phyloP scores from a whole-genome alignment of 1,140 invertebrate genomes.

The Leptopilina clavipes region DNA sequence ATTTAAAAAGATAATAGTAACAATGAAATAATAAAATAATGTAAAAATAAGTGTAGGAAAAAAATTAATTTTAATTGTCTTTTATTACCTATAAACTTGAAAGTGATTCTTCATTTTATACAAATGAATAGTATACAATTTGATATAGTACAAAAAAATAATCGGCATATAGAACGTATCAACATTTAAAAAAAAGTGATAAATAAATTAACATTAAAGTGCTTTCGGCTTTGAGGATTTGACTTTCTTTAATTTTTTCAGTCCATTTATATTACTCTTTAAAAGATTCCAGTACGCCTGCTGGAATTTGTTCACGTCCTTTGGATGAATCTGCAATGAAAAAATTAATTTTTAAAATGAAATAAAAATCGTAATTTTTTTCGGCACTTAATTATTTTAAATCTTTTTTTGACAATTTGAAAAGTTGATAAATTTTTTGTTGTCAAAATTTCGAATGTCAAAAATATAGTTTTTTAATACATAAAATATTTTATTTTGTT shows the following conservation, averaged over 20 bases:
- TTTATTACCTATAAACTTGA: slow-evolving; percentile 19
- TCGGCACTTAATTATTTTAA: no score
- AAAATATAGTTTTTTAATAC: no score
- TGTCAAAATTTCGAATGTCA: no score
- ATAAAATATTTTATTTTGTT: no score
- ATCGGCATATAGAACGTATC: slow-evolving; percentile 24
- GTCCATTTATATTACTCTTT: slow-evolving; percentile 89
- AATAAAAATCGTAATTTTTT: no score
- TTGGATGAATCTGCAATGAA: slow-evolving; percentile 79
- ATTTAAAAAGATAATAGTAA: no score
- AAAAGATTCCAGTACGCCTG: slow-evolving; percentile 88
- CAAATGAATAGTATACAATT: slow-evolving; percentile 11
- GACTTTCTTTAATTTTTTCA: slow-evolving; percentile 89
- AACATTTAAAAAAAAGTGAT: slow-evolving; percentile 25
- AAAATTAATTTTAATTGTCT: background rate
- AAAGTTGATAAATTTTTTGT: no score
- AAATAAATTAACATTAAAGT: slow-evolving; percentile 65
- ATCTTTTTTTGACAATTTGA: no score
- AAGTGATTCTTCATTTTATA: slow-evolving; percentile 4
- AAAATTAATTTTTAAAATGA: slow-evolving; percentile 18
- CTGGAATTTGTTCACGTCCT: slow-evolving; percentile 90
- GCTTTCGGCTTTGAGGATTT: slow-evolving; percentile 83
- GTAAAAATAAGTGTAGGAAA: background rate
- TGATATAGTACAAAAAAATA: slow-evolving; percentile 38
- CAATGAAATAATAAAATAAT: no score